A percentile compares a stretch with the other conserved stretches of the same genome.
These are phyloP conservation scores for Polydrusus cervinus DNA, from an alignment of 2,888 invertebrate genomes.

Conservation along the genomic window DNA sequence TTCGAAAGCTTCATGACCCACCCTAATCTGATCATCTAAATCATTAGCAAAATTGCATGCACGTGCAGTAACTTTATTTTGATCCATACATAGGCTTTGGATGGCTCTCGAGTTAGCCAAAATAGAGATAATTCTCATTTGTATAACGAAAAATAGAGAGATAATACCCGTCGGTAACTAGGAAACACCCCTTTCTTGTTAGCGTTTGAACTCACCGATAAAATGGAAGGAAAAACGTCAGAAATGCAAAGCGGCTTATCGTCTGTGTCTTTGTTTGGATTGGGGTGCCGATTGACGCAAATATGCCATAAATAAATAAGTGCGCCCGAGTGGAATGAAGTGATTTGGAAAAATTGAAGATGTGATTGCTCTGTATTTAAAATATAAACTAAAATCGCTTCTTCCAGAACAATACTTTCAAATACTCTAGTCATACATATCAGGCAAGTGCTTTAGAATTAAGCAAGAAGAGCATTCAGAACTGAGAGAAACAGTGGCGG, in stretches of 20 bases:
- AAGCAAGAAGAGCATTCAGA: no score
- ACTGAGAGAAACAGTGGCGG: no score
- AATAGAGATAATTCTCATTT: conserved; percentile 11
- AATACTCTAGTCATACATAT: no score
- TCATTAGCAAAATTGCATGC: conserved; percentile 32
- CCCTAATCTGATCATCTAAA: conserved; percentile 36
- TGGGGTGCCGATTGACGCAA: conserved; percentile 23
- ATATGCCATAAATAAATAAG: conserved; percentile 31
- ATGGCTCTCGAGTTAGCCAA: conserved; percentile 22
- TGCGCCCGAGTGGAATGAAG: neutral
- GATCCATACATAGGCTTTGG: conserved; percentile 23
- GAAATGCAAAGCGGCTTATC: conserved; percentile 60
- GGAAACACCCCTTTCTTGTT: conserved; percentile 51
- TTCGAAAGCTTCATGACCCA: neutral
- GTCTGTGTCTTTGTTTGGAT: conserved; percentile 21
- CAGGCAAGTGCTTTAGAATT: no score
- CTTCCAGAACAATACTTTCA: no score
- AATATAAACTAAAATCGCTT: no score
- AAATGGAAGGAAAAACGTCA: conserved; percentile 49
- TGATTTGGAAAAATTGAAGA: conserved; percentile 3
- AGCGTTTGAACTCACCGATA: conserved; percentile 33
- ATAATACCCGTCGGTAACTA: conserved; percentile 43
- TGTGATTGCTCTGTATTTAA: neutral
- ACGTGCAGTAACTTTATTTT: conserved; percentile 46
- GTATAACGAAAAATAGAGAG: conserved; percentile 31